A percentile compares a stretch with the other conserved stretches of the same genome.
phyloP scores from a whole-genome alignment of 2,113 vertebrate genomes.

The Tachysurus vachellii region DNA sequence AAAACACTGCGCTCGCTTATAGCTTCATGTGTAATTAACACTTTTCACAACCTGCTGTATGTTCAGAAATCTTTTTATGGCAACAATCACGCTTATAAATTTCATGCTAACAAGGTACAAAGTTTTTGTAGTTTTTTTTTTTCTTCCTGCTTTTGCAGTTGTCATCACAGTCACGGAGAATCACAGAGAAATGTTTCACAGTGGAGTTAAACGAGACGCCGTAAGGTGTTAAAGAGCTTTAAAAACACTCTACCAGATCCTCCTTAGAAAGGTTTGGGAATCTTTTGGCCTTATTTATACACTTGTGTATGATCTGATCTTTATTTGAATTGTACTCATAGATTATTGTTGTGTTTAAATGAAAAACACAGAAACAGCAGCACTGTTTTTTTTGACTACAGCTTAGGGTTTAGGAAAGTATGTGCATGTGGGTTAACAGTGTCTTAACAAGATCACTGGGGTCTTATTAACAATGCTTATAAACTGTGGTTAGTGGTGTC shows the following conservation, averaged over 20 bases:
- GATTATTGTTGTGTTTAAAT: background rate
- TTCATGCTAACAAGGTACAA: background rate
- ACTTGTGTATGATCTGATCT: background rate
- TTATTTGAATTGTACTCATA: background rate
- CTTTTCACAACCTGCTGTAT: background rate
- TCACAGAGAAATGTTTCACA: background rate
- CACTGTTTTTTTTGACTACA: no score
- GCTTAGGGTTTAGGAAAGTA: background rate
- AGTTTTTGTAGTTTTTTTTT: background rate
- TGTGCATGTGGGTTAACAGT: background rate
- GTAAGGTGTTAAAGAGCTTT: background rate
- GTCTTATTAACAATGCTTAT: background rate
- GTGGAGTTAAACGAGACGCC: background rate
- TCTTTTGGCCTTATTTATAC: background rate
- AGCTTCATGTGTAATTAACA: background rate
- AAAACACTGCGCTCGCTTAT: background rate
- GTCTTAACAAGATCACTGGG: background rate
- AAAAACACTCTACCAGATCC: background rate
- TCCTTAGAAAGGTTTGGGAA: background rate
- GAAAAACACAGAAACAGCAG: background rate
- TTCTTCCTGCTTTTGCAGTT: background rate
- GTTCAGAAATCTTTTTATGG: background rate
- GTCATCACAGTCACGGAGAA: background rate
- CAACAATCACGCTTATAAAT: background rate
- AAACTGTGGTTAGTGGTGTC: background rate